Evolutionary conservation across 2,888 invertebrate genomes (phyloP).

Genomic region (Limnephilus auricula): DNA sequence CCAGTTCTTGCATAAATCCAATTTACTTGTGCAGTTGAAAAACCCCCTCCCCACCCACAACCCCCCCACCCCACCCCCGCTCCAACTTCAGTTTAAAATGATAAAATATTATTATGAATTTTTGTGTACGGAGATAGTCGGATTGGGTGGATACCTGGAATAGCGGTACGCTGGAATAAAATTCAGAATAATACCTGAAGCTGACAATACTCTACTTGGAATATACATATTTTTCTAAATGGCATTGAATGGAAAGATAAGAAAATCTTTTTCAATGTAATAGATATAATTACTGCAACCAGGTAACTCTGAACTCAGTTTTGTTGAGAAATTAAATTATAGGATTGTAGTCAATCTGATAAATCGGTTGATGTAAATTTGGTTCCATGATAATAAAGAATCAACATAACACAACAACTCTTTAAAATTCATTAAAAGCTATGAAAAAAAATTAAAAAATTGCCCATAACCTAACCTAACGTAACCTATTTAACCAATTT

Average conservation of each 20-base stretch:
- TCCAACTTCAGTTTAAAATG: constrained; percentile 6
- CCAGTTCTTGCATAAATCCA: constrained; percentile 41
- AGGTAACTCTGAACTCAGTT: too few species aligned
- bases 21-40: constrained; percentile 33
- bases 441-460: too few species aligned
- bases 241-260: background rate
- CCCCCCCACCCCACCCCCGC: background rate
- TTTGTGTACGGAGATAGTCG: background rate
- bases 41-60: background rate
- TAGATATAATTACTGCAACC: background rate
- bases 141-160: background rate
- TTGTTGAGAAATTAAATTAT: too few species aligned
- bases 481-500: too few species aligned
- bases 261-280: background rate
- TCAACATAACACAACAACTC: too few species aligned
- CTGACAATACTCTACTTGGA: background rate
- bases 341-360: too few species aligned
- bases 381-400: too few species aligned
- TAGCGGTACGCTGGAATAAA: background rate
- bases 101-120: background rate
- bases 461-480: too few species aligned
- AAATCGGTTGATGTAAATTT: too few species aligned
- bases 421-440: too few species aligned
- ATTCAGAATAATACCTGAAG: background rate
- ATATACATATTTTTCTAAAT: background rate